Evolutionary conservation across 2,113 vertebrate species (phyloP), one percentile per base, ranked within the genome.

Genomic region (Calidris pygmaea): DNA sequence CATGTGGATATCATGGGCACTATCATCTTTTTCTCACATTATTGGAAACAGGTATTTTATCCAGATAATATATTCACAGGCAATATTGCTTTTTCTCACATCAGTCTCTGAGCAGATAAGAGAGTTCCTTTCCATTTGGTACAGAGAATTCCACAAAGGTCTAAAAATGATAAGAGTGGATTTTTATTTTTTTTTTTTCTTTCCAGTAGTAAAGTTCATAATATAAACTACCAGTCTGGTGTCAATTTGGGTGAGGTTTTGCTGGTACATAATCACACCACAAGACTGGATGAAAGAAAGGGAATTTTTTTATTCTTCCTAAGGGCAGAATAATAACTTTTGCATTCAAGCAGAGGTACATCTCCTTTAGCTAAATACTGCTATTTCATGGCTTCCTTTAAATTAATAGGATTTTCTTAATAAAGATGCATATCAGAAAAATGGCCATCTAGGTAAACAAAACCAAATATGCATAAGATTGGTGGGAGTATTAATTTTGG

Each of bases 81-180:
- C 68, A 67, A 80, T 65, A 93, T 7, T 93, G 66, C 79, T 93
- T 90, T 77, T 92, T 60, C 27, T 63, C 55, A 90, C 60, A 84
- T 60, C 73, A 85, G 34, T 35, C 80, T 83, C 79, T 48, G 34
- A 90, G 68, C 66, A 90, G 93, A 92, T 95, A 94, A 93, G 81
- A 81, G n/a, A 91, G 17, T 58, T 91, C 17, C 27, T 66, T 95
- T 93, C 93, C 67, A 60, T 83, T 83, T 71, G 47, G 27, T 86
- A 76, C 47, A 92, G 53, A 87, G 81, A 92, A 63, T 74, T 94
- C 83, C 77, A 94, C 74, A 93, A 89, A 94, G 37, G 67, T 50
- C 65, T 78, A 78, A 93, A 93, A 82, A 67, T n/a, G 23, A 65
- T 89, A 68, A 63, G 24, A 58, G 12, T 66, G 43, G 26, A 11